Conservation (phyloP, 2,888 invertebrate species). For the Linyphia triangularis region DNA sequence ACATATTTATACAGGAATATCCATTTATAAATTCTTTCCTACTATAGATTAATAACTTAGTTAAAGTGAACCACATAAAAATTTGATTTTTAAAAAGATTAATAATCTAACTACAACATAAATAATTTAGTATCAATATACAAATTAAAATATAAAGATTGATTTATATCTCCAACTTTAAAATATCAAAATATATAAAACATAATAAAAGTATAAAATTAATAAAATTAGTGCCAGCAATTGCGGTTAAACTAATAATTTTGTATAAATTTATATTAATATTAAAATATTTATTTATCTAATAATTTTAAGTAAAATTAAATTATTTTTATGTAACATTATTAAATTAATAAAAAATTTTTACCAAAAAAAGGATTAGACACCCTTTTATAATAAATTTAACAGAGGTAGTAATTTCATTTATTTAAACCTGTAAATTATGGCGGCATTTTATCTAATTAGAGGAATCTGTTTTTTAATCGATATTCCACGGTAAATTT, state of each 20-base stretch:
- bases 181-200: background rate
- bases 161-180: background rate
- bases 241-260: slow-evolving; percentile 35
- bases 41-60: no score
- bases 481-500: slow-evolving; percentile 34
- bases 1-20: no score
- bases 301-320: slow-evolving; percentile 27
- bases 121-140: background rate
- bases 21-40: no score
- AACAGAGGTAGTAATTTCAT: background rate
- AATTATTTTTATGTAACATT: background rate
- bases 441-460: slow-evolving; percentile 21
- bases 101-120: slow-evolving; percentile 9
- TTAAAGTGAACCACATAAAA: slow-evolving; percentile 42
- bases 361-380: slow-evolving; percentile 45
- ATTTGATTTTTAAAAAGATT: slow-evolving; percentile 54
- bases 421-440: background rate
- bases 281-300: background rate
- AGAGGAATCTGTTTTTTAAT: slow-evolving; percentile 53
- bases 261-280: background rate
- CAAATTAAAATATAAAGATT: slow-evolving; percentile 4
- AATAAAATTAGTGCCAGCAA: slow-evolving; percentile 38
- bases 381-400: slow-evolving; percentile 38
- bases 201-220: background rate
- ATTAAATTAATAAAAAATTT: slow-evolving; percentile 16